Percentiles rank a stretch among this genome's conserved stretches.
Conservation (phyloP, 2,797 vertebrate species). For the Tragopan temminckii region DNA sequence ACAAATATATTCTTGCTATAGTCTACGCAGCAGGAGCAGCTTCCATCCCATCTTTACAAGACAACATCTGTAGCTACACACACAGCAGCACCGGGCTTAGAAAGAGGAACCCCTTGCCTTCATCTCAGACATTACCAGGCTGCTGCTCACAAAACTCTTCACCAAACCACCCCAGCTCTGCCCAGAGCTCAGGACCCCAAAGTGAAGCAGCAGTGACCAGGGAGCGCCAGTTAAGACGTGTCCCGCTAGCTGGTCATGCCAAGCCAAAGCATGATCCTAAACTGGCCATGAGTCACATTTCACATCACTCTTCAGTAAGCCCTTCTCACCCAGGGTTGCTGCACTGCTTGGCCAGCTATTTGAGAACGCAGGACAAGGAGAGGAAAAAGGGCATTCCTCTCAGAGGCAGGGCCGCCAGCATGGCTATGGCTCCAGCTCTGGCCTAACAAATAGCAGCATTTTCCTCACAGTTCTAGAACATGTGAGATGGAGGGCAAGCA, state of each 20-base stretch:
- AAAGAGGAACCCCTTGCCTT: neutral
- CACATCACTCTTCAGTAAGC: neutral
- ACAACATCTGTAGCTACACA: neutral
- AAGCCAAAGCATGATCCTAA: conserved; percentile 1
- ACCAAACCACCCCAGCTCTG: neutral
- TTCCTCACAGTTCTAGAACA: neutral
- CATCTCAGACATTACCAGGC: neutral
- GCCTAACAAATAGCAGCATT: neutral
- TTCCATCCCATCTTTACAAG: neutral
- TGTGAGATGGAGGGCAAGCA: neutral
- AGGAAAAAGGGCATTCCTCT: neutral
- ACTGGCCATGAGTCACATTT: conserved; percentile 18
- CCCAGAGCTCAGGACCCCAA: neutral
- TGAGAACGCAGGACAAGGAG: neutral
- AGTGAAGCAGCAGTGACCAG: neutral
- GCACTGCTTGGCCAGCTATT: conserved; percentile 4
- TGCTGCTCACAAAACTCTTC: neutral
- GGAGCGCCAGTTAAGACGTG: neutral
- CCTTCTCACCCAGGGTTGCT: neutral
- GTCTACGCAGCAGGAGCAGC: neutral
- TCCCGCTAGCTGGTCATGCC: neutral
- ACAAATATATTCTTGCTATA: neutral
- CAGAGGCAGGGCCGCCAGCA: neutral
- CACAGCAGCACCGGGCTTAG: neutral
- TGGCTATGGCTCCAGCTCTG: neutral